Evolutionary conservation across 2,113 vertebrate species (phyloP).

Genomic region (Esox niger): DNA sequence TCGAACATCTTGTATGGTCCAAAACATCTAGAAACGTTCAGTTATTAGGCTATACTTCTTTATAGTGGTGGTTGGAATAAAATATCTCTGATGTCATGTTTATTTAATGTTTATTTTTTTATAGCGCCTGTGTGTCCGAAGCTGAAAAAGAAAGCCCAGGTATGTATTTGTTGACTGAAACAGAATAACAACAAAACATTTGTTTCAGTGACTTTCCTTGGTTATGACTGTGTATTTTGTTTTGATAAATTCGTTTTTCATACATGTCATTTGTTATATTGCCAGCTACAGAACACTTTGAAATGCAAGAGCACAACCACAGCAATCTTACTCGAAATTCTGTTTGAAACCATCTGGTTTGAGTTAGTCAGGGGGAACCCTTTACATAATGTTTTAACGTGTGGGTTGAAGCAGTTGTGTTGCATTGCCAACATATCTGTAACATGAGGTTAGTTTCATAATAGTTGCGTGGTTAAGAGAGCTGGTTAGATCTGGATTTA

Average conservation of each 20-base stretch:
- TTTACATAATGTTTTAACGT: too few relatives aligned
- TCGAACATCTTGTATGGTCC: not conserved
- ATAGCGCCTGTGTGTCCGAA: constrained; percentile 77
- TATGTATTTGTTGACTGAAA: constrained; percentile 62
- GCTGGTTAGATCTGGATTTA: constrained; percentile 1
- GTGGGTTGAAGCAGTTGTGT: not conserved
- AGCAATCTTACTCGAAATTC: not conserved
- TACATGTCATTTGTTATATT: not conserved
- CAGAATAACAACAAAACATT: not conserved
- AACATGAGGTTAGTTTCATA: not conserved
- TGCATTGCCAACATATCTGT: not conserved
- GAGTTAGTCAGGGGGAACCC: not conserved
- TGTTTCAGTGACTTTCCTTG: too few relatives aligned
- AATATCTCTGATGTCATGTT: constrained; percentile 1
- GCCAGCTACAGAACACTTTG: not conserved
- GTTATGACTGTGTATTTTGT: not conserved
- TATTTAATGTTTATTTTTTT: constrained; percentile 42
- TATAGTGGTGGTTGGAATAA: not conserved
- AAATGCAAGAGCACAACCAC: not conserved
- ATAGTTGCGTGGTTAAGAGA: not conserved
- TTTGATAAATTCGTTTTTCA: not conserved
- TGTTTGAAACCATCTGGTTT: not conserved
- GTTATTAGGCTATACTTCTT: not conserved
- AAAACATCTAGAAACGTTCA: not conserved
- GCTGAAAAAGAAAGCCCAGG: constrained; percentile 74